These are phyloP conservation scores for Pocillopora meandrina DNA, from an alignment of 92 coral and sea anemone species.

Conservation along the genomic window DNA sequence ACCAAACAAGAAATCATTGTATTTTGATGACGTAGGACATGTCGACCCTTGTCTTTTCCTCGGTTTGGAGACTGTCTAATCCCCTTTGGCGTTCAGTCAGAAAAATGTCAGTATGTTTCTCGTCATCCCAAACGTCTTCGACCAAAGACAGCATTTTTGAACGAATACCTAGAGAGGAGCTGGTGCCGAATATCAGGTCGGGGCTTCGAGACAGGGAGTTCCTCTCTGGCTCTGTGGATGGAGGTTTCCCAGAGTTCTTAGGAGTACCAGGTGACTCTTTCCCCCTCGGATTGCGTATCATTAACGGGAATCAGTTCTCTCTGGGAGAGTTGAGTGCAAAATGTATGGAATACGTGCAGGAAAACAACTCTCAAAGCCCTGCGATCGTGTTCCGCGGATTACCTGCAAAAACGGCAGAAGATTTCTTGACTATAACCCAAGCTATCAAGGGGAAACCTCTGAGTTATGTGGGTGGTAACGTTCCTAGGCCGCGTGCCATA, in stretches of 20 bases:
- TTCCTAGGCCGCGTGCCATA: constrained; percentile 19
- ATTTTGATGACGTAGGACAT: no score
- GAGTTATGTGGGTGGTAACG: constrained; percentile 42
- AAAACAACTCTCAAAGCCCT: constrained; percentile 30
- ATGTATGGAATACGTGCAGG: constrained; percentile 25
- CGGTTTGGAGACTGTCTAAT: no score
- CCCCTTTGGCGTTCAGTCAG: no score
- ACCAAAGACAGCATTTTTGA: no score
- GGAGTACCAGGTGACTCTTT: constrained; percentile 46
- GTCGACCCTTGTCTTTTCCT: no score
- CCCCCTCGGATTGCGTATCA: background rate
- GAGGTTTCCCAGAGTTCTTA: constrained; percentile 58
- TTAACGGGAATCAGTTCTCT: background rate
- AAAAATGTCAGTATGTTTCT: no score
- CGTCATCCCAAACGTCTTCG: no score
- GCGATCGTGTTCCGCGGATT: constrained; percentile 59
- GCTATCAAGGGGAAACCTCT: constrained; percentile 24
- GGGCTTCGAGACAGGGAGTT: background rate
- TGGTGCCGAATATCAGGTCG: no score
- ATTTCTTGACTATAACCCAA: constrained; percentile 35
- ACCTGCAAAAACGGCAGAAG: constrained; percentile 35
- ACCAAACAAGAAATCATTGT: no score
- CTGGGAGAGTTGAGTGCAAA: constrained; percentile 3
- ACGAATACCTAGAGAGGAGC: no score
- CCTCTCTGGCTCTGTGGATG: constrained; percentile 43